Base-by-base conservation (phyloP, 2,797 vertebrate species). In the Lagorchestes hirsutus region DNA sequence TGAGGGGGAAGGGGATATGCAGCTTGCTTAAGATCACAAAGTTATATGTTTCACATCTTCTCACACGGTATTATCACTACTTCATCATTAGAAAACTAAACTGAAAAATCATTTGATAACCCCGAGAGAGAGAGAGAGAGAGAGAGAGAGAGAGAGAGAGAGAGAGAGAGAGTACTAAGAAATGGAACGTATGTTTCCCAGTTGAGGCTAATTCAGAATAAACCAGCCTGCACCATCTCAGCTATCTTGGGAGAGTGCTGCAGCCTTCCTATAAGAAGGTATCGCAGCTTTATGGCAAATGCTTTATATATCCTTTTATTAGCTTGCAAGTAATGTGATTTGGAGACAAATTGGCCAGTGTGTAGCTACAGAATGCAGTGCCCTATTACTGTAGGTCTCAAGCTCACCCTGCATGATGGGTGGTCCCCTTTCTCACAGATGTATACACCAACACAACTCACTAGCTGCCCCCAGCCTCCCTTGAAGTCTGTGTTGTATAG, bases 401-500 rank as follows among this genome's bases (percentile, higher is more conserved):
- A 95, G 97, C 93, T 98, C 94, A 27, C 74, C 74, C 74, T 95
- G 12, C 98, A 97, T 97, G 96, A 97, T 98, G 98, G 98, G 98
- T 99, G 98, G 98, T 99, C 98, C 97, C 96, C 95, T 95, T 94
- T 50, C 87, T 96, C 97, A 92, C 34, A 95, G 97, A 90, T 97
- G 97, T 57, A 93, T 87, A 1, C 93, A 95, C 97, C 97, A 98
- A 96, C 97, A 56, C 96, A 96, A 98, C 96, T 90, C 97, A 97
- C 97, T 96, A 50, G 93, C 96, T 31, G 96, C 96, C 97, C 96
- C 97, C 96, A 24, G 97, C 98, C 97, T 95, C 92, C 98, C 98
- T 98, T 98, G 98, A 98, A 98, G 98, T 98, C 98, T 98, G 98
- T 97, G 98, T 97, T 98, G 98, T 98, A 98, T 98, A 97, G 98